phyloP scores from a whole-genome alignment of 1,140 invertebrate species.

The Macrostomum lignano region DNA sequence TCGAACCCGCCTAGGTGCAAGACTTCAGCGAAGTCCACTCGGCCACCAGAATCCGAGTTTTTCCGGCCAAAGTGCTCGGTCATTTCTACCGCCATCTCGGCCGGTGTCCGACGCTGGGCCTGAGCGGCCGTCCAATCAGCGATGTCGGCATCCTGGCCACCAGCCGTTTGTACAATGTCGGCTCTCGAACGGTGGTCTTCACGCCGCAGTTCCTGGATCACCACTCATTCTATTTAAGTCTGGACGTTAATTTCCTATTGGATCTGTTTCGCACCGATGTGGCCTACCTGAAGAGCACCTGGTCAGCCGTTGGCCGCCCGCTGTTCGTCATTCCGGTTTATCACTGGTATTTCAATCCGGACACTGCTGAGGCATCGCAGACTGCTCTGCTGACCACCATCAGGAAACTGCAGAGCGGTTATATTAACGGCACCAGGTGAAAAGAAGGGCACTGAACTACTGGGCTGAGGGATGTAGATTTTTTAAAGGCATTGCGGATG shows the following conservation, averaged over 20 bases:
- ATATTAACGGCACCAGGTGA: too few species aligned
- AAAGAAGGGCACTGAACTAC: too few species aligned
- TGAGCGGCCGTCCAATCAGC: conserved; percentile 66
- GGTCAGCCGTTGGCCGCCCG: conserved; percentile 30
- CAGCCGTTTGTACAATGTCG: conserved; percentile 82
- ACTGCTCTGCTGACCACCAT: too few species aligned
- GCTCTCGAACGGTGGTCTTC: conserved; percentile 83
- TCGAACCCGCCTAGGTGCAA: conserved; percentile 68
- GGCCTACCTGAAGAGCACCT: conserved; percentile 17
- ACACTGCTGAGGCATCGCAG: too few species aligned
- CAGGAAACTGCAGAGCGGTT: too few species aligned
- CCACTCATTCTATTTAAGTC: conserved; percentile 18
- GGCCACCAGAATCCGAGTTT: conserved; percentile 59
- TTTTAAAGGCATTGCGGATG: too few species aligned
- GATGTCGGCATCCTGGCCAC: conserved; percentile 88
- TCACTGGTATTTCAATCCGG: conserved; percentile 11
- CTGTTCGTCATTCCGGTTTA: conserved; percentile 14
- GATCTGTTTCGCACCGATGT: conserved; percentile 18
- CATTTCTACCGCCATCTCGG: conserved; percentile 77
- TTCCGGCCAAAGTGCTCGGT: conserved; percentile 66
- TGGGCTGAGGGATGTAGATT: too few species aligned
- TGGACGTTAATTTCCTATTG: conserved; percentile 20
- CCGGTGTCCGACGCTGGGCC: conserved; percentile 38
- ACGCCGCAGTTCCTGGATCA: conserved; percentile 54
- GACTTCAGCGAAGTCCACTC: conserved; percentile 50